Evolutionary conservation across 2,888 invertebrate genomes (phyloP), one percentile per base, ranked within the genome.

Genomic region (Cactoblastis cactorum): DNA sequence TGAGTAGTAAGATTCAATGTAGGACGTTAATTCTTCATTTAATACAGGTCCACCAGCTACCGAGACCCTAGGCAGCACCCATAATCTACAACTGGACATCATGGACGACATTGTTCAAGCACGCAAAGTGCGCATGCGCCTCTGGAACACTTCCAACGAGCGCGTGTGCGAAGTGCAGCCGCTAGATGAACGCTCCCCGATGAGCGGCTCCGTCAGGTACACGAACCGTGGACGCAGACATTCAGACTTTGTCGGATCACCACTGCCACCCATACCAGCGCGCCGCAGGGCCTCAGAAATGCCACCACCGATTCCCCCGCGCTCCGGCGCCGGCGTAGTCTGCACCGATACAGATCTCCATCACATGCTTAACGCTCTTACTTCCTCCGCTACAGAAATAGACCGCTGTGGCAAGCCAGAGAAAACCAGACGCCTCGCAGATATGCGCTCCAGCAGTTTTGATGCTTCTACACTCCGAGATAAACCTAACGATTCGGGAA

Each of bases 31-130:
- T 15, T 37, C 9, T 33, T 39, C 45, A 46, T 50, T 56, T 51
- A 59, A 49, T 51, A 47, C 84, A 69, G 94, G 95, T 59, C 93
- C 95, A 46, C 93, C 95, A 45, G 93, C 95, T 37, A 93, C 94
- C 46, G 94, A 94, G 67, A 77, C 83, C 0, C 89, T 93, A 37
- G 95, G 95, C 50, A 95, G 95, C 77, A 93, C 94, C 37, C 96
- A 96, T 76, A 96, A 96, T 71, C 89, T 96, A 5, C 95, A 95
- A 73, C 83, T 96, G 63, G 96, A 96, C 71, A 96, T 96, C 60
- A 96, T 96, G 96, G 96, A 96, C 66, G 95, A 96, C 70, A 96
- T 96, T 55, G 94, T 96, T 11, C 93, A 94, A 67, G 94, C 95
- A 11, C 91, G 95, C 46, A 96, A 96, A 90, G 92, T 95, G 0